Evolutionary conservation across 2,113 vertebrate genomes (phyloP).

Genomic region (Zootoca vivipara): DNA sequence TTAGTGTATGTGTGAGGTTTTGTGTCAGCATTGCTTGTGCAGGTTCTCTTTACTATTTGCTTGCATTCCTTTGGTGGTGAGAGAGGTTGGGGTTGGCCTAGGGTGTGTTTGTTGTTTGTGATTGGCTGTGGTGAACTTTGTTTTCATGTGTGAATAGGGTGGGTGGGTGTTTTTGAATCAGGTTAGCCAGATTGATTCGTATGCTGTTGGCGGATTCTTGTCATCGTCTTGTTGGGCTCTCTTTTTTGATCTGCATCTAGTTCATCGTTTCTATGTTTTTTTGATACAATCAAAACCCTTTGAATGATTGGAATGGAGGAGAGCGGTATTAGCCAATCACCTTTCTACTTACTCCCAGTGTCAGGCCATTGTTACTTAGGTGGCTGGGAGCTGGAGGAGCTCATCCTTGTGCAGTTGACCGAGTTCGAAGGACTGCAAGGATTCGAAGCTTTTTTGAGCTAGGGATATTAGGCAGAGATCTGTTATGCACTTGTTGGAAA

Average conservation of each 20-base stretch:
- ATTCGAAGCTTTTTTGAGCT: neutral
- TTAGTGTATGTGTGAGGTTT: no score
- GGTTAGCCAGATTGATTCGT: no score
- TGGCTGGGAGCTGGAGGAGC: neutral
- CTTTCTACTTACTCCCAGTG: constrained; percentile 8
- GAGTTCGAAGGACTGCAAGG: neutral
- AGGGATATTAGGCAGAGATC: neutral
- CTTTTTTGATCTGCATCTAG: constrained; percentile 34
- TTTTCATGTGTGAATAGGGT: no score
- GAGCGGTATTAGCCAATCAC: neutral
- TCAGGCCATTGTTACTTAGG: fast-evolving
- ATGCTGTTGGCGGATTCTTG: no score
- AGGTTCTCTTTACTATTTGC: no score
- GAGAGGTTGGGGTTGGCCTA: no score
- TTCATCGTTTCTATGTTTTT: constrained; percentile 7
- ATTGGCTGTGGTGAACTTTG: no score
- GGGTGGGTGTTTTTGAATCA: no score
- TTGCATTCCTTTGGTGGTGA: no score
- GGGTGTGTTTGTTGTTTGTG: no score
- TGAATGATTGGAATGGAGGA: constrained; percentile 6
- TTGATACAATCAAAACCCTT: constrained; percentile 19
- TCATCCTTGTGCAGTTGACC: neutral
- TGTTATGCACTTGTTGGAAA: neutral
- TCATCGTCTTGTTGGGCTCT: neutral
- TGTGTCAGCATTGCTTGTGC: no score